Base-by-base conservation (phyloP, 1,140 invertebrate species). In the Hypsibius dujardini region DNA sequence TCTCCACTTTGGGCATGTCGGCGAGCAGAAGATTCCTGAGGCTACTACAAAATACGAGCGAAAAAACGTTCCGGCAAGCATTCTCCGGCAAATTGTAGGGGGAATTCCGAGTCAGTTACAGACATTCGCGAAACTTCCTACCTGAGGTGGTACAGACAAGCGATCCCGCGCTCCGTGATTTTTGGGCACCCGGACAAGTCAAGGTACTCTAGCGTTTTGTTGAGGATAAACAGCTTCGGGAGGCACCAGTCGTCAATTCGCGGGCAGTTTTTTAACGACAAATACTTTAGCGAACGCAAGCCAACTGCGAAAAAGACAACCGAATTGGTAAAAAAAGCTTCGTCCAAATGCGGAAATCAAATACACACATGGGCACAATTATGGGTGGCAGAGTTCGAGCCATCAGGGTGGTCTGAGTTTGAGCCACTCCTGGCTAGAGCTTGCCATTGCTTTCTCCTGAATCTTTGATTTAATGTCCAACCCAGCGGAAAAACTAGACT, bases 161-260 rank as follows among this genome's bases (percentile, higher is more conserved):
- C 80, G 12, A 92, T 75, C 28, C 87, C 87, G 74, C 80, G 79
- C 71, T 85, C 82, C 1, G 86, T 85, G 46, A 90, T 78, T 40
- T 81, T 78, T 3, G 81, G 79, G 76, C 88, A 89, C 62, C 84
- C 81, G 72, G 86, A 85, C 1, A 92, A 75, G 79, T 92, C 88
- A 2, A 92, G 78, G 73, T 88, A 84, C 75, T 89, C 82, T 42
- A 92, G 76, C 15, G 78, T 80, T 15, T 84, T 77, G 69, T 76
- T 77, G 72, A 84, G 85, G n/a, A 84, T 78, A 50, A 81, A 78
- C 46, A 90, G 78, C 73, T 82, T 82, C 76, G 88, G 86, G 70
- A 91, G 73, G 72, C 83, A 85, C 87, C 88, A 92, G 76, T 90
- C 88, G 80, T 90, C 85, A 70, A 91, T 80, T 59, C 81, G 74